A percentile compares a stretch with the other conserved stretches of the same genome.
phyloP scores from a whole-genome alignment of 2,113 vertebrate species.

The Ivindomyrus marchei region DNA sequence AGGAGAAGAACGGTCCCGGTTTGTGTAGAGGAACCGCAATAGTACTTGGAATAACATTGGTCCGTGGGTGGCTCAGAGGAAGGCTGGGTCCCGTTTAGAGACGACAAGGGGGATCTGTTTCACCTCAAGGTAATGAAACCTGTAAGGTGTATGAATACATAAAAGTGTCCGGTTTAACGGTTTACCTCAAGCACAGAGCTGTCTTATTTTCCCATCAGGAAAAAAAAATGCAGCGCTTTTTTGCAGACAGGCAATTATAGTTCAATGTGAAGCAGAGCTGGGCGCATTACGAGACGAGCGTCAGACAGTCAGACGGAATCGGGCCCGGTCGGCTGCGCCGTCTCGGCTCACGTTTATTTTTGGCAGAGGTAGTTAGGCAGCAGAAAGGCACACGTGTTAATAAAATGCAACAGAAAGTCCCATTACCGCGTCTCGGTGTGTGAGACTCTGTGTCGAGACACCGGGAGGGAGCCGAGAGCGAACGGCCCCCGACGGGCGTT shows the following conservation, averaged over 20 bases:
- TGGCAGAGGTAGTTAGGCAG: background rate
- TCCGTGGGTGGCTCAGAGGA: background rate
- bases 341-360: background rate
- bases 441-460: background rate
- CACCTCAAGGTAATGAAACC: background rate
- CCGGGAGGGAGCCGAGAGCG: conserved; percentile 44
- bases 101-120: background rate
- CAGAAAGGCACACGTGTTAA: conserved; percentile 6
- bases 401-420: background rate
- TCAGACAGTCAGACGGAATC: background rate
- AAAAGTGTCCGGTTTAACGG: conserved; percentile 20
- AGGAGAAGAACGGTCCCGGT: background rate
- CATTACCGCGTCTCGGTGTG: background rate
- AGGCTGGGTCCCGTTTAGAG: background rate
- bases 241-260: conserved; percentile 2
- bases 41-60: background rate
- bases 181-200: conserved; percentile 11
- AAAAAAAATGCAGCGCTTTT: background rate
- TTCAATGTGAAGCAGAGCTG: background rate
- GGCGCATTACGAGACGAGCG: background rate
- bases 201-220: conserved; percentile 9
- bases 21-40: background rate
- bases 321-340: background rate
- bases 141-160: conserved; percentile 25
- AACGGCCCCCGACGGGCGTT: conserved; percentile 61